Conservation (phyloP, 2,113 vertebrate genomes). For the Stegastes partitus region DNA sequence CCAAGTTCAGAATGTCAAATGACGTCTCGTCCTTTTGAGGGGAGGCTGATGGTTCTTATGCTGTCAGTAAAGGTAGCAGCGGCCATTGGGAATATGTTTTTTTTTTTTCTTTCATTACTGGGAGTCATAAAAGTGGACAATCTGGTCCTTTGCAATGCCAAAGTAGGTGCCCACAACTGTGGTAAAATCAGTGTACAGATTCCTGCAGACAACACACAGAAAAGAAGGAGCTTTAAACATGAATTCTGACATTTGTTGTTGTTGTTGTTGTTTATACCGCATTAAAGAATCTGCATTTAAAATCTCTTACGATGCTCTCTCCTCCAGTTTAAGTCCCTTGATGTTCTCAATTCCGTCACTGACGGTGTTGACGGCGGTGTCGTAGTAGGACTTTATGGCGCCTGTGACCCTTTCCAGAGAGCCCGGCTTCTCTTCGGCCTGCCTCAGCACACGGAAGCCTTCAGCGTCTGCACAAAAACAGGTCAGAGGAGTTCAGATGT, state of each 20-base stretch:
- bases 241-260: background rate
- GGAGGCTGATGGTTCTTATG: conserved; percentile 8
- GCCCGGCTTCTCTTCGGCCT: conserved; percentile 58
- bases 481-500: background rate
- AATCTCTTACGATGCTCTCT: conserved; percentile 79
- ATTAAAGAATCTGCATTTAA: background rate
- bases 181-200: conserved; percentile 72
- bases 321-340: conserved; percentile 75
- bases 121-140: conserved; percentile 78
- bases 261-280: background rate
- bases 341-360: conserved; percentile 67
- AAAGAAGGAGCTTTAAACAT: background rate
- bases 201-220: conserved; percentile 67
- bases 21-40: background rate
- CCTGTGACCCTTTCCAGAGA: conserved; percentile 50
- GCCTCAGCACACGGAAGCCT: conserved; percentile 77
- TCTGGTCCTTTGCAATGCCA: conserved; percentile 76
- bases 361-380: conserved; percentile 40
- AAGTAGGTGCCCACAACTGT: conserved; percentile 70
- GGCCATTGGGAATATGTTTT: background rate
- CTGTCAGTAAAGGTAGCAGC: background rate
- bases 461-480: conserved; percentile 68
- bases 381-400: conserved; percentile 70
- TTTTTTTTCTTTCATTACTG: conserved; percentile 50
- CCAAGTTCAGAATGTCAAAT: background rate